Percentiles rank a stretch among this genome's conserved stretches.
Conservation (phyloP, 2,113 vertebrate species). For the Hiodon tergisus region DNA sequence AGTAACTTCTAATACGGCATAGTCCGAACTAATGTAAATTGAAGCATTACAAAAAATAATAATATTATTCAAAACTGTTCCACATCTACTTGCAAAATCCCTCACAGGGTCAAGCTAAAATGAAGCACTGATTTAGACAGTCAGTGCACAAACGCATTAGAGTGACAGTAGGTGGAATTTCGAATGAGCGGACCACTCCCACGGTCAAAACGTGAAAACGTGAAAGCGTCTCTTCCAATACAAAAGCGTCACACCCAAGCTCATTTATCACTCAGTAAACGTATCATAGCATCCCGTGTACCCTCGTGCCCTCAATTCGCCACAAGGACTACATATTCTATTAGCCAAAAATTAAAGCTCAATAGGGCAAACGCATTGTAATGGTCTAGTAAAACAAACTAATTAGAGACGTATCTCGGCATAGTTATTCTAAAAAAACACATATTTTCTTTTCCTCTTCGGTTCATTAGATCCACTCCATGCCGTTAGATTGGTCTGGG, state of each 20-base stretch:
- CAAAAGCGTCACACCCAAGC: neutral
- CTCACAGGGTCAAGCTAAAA: too few species aligned
- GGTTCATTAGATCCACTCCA: constrained; percentile 56
- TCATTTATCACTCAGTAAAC: neutral
- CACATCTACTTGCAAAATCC: too few species aligned
- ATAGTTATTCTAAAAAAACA: constrained; percentile 29
- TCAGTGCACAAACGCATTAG: too few species aligned
- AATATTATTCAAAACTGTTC: too few species aligned
- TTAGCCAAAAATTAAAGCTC: constrained; percentile 36
- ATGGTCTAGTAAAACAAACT: constrained; percentile 34
- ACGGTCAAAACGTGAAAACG: too few species aligned
- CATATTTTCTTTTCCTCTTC: neutral
- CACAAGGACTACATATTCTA: constrained; percentile 20
- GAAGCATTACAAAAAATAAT: too few species aligned
- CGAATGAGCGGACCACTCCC: too few species aligned
- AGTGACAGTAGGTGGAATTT: too few species aligned
- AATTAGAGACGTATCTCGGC: constrained; percentile 39
- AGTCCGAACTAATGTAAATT: neutral
- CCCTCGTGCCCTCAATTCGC: constrained; percentile 16
- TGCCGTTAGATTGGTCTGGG: constrained; percentile 66
- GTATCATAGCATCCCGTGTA: neutral
- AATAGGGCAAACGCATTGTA: neutral
- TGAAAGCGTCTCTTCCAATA: too few species aligned
- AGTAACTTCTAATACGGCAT: neutral
- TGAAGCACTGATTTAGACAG: too few species aligned